These are phyloP conservation scores for Chaenogobius annularis DNA, from an alignment of 2,113 vertebrate species.

Conservation along the genomic window DNA sequence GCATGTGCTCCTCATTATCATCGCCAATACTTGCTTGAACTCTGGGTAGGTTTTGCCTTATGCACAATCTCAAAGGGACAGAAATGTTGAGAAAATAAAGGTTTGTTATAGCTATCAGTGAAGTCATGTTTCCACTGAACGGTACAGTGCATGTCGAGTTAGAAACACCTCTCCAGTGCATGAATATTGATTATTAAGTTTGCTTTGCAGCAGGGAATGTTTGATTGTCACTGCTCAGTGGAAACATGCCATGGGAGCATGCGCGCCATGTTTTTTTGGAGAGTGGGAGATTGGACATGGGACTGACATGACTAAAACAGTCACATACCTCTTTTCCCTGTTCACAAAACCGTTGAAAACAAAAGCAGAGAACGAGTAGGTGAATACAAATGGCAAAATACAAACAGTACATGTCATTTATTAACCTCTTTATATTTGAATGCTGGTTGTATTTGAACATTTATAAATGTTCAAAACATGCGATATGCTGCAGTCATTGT, in stretches of 20 bases:
- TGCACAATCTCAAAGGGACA: slow-evolving; percentile 53
- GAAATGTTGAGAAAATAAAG: slow-evolving; percentile 64
- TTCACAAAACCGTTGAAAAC: slow-evolving; percentile 82
- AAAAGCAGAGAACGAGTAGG: slow-evolving; percentile 87
- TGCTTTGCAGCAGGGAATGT: not conserved
- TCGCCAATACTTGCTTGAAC: slow-evolving; percentile 26
- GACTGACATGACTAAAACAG: slow-evolving; percentile 66
- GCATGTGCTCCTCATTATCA: slow-evolving; percentile 65
- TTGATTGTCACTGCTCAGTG: not conserved
- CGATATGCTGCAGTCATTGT: not conserved
- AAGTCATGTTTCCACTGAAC: slow-evolving; percentile 10
- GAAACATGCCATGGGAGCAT: slow-evolving; percentile 75
- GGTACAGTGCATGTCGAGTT: not conserved
- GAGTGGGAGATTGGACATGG: slow-evolving; percentile 36
- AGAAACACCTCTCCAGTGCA: not conserved
- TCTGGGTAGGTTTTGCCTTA: slow-evolving; percentile 70
- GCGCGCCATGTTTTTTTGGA: slow-evolving; percentile 78
- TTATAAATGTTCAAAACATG: not conserved
- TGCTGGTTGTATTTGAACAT: not conserved
- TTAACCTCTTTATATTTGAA: not conserved
- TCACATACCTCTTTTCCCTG: slow-evolving; percentile 99
- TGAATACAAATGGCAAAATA: slow-evolving; percentile 64
- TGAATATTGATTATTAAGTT: not conserved
- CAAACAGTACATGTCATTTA: not conserved
- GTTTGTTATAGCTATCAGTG: slow-evolving; percentile 3